A percentile compares a stretch with the other conserved stretches of the same genome.
These are phyloP conservation scores for Astropecten irregularis DNA, from an alignment of 53 echinoderm and acorn worm genomes.

Conservation along the genomic window DNA sequence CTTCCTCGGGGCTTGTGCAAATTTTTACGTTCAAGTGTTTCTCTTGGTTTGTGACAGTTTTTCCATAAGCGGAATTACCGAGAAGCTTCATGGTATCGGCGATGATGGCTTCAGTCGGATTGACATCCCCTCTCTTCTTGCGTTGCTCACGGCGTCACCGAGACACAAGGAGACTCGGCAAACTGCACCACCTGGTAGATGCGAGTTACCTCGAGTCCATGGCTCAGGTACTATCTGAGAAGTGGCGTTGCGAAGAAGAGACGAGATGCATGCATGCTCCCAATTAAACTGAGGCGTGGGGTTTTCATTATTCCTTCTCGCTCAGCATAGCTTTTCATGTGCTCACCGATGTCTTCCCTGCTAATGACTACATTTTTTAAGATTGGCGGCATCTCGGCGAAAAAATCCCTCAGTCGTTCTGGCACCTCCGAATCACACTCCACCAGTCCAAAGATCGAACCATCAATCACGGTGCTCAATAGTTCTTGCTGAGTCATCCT, in stretches of 20 bases:
- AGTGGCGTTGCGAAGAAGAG: constrained; percentile 59
- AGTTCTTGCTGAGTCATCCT: constrained; percentile 23
- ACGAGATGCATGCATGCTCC: constrained; percentile 33
- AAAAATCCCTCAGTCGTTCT: background rate
- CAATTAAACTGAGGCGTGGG: constrained; percentile 53
- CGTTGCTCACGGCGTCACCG: constrained; percentile 49
- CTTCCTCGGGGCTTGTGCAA: too few species aligned
- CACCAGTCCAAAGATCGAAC: constrained; percentile 43
- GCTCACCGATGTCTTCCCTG: constrained; percentile 49
- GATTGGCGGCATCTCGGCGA: constrained; percentile 63
- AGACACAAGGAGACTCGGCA: constrained; percentile 24
- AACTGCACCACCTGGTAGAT: constrained; percentile 54
- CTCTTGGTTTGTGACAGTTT: too few species aligned
- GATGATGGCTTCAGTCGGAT: constrained; percentile 45
- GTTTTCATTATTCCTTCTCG: constrained; percentile 1
- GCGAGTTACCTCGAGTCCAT: constrained; percentile 30
- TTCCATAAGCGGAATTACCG: too few species aligned
- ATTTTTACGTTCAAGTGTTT: too few species aligned
- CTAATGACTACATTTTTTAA: too few species aligned
- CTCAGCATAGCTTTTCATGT: constrained; percentile 51
- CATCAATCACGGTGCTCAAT: background rate
- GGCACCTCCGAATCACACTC: constrained; percentile 55
- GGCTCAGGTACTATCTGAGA: constrained; percentile 50
- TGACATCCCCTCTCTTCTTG: constrained; percentile 47
- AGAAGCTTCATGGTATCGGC: constrained; percentile 65